Percentiles rank a stretch among this genome's conserved stretches.
Evolutionary conservation across 2,888 invertebrate species (phyloP).

Genomic region (Liopterus haemorrhoidalis): DNA sequence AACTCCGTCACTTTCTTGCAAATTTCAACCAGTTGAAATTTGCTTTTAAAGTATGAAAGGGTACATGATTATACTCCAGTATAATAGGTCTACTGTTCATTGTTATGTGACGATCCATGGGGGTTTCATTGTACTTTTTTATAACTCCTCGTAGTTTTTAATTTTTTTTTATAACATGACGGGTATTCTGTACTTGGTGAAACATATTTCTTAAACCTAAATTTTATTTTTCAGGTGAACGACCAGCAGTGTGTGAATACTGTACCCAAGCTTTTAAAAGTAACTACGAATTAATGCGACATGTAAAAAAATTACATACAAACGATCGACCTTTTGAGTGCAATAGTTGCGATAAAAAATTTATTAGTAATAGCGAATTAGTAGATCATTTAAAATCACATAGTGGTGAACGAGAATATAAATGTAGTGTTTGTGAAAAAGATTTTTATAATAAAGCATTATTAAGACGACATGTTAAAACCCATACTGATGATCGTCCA

Average conservation of each 20-base stretch:
- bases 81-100: too few relatives aligned
- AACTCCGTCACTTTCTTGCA: too few relatives aligned
- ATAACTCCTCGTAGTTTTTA: too few relatives aligned
- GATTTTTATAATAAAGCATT: conserved; percentile 16
- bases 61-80: too few relatives aligned
- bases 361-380: conserved; percentile 12
- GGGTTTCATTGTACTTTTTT: too few relatives aligned
- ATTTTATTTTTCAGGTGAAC: too few relatives aligned
- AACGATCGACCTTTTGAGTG: conserved; percentile 17
- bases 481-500: conserved; percentile 8
- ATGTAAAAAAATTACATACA: conserved; percentile 15
- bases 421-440: conserved; percentile 16
- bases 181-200: too few relatives aligned
- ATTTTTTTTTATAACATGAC: too few relatives aligned
- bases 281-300: conserved; percentile 5
- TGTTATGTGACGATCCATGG: too few relatives aligned
- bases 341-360: conserved; percentile 11
- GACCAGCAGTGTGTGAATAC: conserved; percentile 12
- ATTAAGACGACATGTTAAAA: conserved; percentile 15
- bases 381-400: conserved; percentile 11
- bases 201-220: too few relatives aligned
- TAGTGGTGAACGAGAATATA: conserved; percentile 11
- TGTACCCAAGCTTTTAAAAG: conserved; percentile 16
- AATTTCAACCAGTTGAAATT: too few relatives aligned
- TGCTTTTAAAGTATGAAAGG: too few relatives aligned